Percentiles rank a stretch among this genome's conserved stretches.
These are phyloP conservation scores for Palloptera scutellata DNA, from an alignment of 2,888 invertebrate genomes.

Conservation along the genomic window DNA sequence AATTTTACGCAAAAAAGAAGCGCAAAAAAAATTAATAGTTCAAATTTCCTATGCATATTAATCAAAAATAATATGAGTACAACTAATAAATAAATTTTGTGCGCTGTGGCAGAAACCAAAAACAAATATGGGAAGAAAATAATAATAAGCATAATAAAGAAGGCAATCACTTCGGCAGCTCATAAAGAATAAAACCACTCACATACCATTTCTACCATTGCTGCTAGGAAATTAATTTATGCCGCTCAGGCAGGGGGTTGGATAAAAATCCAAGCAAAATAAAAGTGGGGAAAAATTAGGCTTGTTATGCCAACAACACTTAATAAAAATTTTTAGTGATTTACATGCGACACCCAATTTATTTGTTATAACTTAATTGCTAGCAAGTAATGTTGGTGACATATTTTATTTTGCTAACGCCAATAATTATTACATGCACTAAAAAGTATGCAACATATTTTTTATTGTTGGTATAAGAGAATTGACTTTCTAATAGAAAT, in stretches of 20 bases:
- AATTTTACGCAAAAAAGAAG: slow-evolving; percentile 23
- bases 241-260: too few species aligned
- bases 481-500: too few species aligned
- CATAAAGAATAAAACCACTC: slow-evolving; percentile 51
- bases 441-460: too few species aligned
- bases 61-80: slow-evolving; percentile 29
- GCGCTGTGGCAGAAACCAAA: background rate
- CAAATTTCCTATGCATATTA: slow-evolving; percentile 35
- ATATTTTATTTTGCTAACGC: too few species aligned
- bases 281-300: background rate
- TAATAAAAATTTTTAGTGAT: background rate
- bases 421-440: too few species aligned
- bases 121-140: background rate
- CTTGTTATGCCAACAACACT: background rate
- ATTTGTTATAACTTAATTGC: background rate
- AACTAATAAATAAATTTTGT: background rate
- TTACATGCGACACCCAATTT: background rate
- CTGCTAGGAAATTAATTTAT: too few species aligned
- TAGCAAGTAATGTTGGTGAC: background rate
- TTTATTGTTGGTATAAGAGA: too few species aligned
- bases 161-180: slow-evolving; percentile 49
- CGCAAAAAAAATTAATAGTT: slow-evolving; percentile 4
- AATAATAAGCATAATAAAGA: slow-evolving; percentile 44
- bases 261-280: background rate
- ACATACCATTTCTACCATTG: too few species aligned